Conservation (phyloP, 2,888 invertebrate genomes). For the Chrysomela aeneicollis region DNA sequence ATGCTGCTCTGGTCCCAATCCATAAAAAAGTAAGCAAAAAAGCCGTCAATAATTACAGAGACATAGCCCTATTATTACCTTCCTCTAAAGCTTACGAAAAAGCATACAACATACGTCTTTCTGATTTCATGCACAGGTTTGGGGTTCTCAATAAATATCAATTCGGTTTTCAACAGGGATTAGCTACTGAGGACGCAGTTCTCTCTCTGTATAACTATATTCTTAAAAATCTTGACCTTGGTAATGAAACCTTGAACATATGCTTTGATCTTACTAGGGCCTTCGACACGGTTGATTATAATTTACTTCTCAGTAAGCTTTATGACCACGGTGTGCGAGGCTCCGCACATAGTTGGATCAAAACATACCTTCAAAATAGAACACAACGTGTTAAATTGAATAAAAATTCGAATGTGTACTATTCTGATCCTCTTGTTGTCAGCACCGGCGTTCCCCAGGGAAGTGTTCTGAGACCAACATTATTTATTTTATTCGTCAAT, state of each 20-base stretch:
- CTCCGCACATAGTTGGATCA: neutral
- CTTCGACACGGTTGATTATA: neutral
- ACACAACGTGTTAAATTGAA: too few relatives aligned
- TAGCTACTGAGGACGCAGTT: too few relatives aligned
- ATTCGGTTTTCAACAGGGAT: too few relatives aligned
- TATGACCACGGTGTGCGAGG: slow-evolving; percentile 3
- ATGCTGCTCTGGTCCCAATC: slow-evolving; percentile 6
- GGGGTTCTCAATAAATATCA: too few relatives aligned
- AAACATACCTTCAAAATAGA: too few relatives aligned
- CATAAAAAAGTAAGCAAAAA: neutral
- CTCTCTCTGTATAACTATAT: too few relatives aligned
- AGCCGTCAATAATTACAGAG: neutral
- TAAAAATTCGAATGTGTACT: too few relatives aligned
- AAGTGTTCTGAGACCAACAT: neutral
- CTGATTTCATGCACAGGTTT: neutral
- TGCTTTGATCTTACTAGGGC: slow-evolving; percentile 1
- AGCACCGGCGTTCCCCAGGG: neutral
- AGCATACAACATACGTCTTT: too few relatives aligned
- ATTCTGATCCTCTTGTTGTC: slow-evolving; percentile 7
- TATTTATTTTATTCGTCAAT: slow-evolving; percentile 5
- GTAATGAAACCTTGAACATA: neutral
- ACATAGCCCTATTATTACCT: too few relatives aligned
- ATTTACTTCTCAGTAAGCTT: slow-evolving; percentile 5
- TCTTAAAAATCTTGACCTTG: too few relatives aligned
- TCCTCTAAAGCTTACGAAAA: neutral